Evolutionary conservation across 2,113 vertebrate species (phyloP), one percentile per base, ranked within the genome.

Genomic region (Acrocephalus kingi): DNA sequence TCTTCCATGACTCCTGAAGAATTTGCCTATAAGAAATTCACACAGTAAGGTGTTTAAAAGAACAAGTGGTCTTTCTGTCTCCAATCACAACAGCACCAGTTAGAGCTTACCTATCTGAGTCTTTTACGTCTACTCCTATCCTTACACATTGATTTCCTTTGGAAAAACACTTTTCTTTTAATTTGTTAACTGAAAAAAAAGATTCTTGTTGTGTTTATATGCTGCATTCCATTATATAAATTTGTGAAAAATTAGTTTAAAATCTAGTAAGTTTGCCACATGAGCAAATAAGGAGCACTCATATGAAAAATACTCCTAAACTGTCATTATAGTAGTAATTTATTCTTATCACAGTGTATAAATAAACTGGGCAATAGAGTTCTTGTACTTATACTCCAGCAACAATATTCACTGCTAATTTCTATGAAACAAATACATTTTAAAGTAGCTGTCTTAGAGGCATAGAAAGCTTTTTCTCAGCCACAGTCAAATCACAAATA

Each of bases 151-250:
- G 23, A 62, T 79, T 94, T 91, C 67, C 82, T 94, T 80, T 58
- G 46, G 81, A 93, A 91, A 96, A 89, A 90, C 20, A 76, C 15
- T 76, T 84, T 64, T 49, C 54, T 94, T 88, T 81, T 56, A 66
- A 85, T 91, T 87, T 85, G 19, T 73, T 86, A 93, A 96, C 71
- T 83, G 84, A 90, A 93, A 94, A 66, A 94, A 87, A 91, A 80
- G 46, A 90, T 15, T 25, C 54, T 75, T 31, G 37, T 35, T 39
- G 58, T 62, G 71, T 72, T 87, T 72, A 68, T 58, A 2, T 5
- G 39, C 67, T 52, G 69, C 27, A 72, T 35, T 79, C n/a, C 31
- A 51, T 14, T 11, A 41, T 13, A 74, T 11, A 45, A 48, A 67
- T 33, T 17, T 37, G 49, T 66, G 72, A 91, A 45, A 25, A 45